Evolutionary conservation across 2,888 invertebrate species (phyloP).

Genomic region (Ectropis crepuscularia): DNA sequence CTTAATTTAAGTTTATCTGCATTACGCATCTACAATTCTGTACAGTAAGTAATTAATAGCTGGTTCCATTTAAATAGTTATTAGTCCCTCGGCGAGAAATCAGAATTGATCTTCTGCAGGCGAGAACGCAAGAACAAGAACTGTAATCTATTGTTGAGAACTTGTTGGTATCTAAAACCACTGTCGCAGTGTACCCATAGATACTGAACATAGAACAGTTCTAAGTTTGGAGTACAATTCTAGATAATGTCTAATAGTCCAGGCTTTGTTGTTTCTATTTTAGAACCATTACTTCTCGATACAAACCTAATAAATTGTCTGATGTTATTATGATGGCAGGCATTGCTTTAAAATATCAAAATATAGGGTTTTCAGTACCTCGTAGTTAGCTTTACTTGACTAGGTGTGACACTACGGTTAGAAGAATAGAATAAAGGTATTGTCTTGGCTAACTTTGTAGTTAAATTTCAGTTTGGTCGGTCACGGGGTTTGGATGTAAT

Average conservation of each 20-base stretch:
- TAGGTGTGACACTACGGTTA: too few species aligned
- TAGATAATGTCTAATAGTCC: not conserved
- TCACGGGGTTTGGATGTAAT: too few species aligned
- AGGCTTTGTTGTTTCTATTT: not conserved
- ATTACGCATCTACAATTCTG: constrained; percentile 22
- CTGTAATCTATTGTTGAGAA: constrained; percentile 50
- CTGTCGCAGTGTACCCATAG: constrained; percentile 22
- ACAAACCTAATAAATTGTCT: too few species aligned
- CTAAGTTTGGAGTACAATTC: constrained; percentile 8
- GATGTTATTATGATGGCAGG: too few species aligned
- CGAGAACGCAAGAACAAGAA: constrained; percentile 55
- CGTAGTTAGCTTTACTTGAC: too few species aligned
- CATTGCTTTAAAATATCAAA: too few species aligned
- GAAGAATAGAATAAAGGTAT: too few species aligned
- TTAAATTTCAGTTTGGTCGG: too few species aligned
- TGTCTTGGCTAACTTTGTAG: too few species aligned
- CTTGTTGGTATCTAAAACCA: constrained; percentile 43
- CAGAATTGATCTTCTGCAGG: constrained; percentile 54
- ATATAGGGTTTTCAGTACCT: too few species aligned
- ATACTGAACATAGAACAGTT: not conserved
- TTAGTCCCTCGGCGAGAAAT: constrained; percentile 44
- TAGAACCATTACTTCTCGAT: too few species aligned
- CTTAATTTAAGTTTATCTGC: not conserved
- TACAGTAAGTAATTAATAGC: constrained; percentile 36
- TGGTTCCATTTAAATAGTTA: constrained; percentile 42